phyloP scores from a whole-genome alignment of 2,113 vertebrate species.

The Clarias gariepinus region DNA sequence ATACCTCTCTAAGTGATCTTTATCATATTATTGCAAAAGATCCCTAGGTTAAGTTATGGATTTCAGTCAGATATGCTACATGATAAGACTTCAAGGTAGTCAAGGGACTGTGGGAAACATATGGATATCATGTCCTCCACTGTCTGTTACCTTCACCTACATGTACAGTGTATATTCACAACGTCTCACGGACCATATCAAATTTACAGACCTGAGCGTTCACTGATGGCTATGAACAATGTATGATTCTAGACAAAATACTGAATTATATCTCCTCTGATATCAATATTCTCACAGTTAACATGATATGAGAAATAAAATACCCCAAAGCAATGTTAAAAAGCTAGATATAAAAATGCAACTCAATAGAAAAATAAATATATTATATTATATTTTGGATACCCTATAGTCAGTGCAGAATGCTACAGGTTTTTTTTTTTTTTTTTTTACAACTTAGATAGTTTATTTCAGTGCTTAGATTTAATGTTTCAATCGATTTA shows the following conservation, averaged over 20 bases:
- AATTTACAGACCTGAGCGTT: slow-evolving; percentile 33
- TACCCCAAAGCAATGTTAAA: slow-evolving; percentile 48
- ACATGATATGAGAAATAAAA: slow-evolving; percentile 25
- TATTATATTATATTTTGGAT: slow-evolving; percentile 46
- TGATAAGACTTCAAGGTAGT: slow-evolving; percentile 11
- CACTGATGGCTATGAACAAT: slow-evolving; percentile 35
- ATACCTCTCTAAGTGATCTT: slow-evolving; percentile 8
- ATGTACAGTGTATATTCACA: slow-evolving; percentile 15
- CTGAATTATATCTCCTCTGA: slow-evolving; percentile 24
- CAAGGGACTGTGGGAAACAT: slow-evolving; percentile 8
- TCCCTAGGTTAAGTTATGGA: slow-evolving; percentile 16
- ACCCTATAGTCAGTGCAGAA: slow-evolving; percentile 48
- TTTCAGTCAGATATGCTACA: slow-evolving; percentile 49
- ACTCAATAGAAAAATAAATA: slow-evolving; percentile 60
- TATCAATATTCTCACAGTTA: slow-evolving; percentile 36
- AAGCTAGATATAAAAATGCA: slow-evolving; percentile 56
- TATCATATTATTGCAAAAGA: slow-evolving; percentile 31
- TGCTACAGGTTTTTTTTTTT: slow-evolving; percentile 5
- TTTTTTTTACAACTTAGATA: slow-evolving; percentile 5
- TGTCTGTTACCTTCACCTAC: slow-evolving; percentile 33
- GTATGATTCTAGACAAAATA: slow-evolving; percentile 37
- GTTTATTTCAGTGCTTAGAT: slow-evolving; percentile 31
- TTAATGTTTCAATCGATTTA: slow-evolving; percentile 32
- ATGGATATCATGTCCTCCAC: background rate
- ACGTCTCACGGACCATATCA: background rate